Evolutionary conservation across 2,113 vertebrate genomes (phyloP).

Genomic region (Urocitellus parryii): DNA sequence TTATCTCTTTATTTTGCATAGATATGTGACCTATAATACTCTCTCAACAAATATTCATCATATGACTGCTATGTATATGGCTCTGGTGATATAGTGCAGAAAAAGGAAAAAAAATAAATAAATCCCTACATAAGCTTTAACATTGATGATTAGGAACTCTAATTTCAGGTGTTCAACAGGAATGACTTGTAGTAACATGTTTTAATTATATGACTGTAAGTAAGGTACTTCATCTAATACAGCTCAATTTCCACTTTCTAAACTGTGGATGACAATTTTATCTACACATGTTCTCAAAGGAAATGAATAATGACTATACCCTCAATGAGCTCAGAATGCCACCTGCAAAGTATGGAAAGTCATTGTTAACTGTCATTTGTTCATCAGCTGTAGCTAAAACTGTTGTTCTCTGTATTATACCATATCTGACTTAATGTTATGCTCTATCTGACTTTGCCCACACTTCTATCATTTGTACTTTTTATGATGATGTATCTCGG

Average conservation of each 20-base stretch:
- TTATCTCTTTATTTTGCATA: background rate
- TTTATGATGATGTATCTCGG: background rate
- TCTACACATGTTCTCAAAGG: background rate
- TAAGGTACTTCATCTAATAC: background rate
- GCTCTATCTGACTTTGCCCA: background rate
- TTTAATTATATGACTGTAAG: background rate
- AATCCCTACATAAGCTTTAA: background rate
- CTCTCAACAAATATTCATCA: background rate
- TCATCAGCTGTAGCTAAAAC: fast-evolving
- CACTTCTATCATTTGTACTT: background rate
- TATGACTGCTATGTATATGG: fast-evolving
- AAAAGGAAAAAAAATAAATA: background rate
- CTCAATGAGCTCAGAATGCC: background rate
- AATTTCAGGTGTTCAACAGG: background rate
- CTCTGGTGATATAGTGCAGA: background rate
- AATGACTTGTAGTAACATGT: background rate
- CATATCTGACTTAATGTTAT: background rate
- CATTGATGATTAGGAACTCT: background rate
- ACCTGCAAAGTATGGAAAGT: background rate
- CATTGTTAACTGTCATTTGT: background rate
- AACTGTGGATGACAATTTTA: background rate
- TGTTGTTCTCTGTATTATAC: fast-evolving
- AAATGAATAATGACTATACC: background rate
- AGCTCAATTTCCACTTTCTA: background rate
- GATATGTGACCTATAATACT: background rate